These are phyloP conservation scores for Polietes domitor DNA, from an alignment of 2,888 invertebrate species.

Conservation along the genomic window DNA sequence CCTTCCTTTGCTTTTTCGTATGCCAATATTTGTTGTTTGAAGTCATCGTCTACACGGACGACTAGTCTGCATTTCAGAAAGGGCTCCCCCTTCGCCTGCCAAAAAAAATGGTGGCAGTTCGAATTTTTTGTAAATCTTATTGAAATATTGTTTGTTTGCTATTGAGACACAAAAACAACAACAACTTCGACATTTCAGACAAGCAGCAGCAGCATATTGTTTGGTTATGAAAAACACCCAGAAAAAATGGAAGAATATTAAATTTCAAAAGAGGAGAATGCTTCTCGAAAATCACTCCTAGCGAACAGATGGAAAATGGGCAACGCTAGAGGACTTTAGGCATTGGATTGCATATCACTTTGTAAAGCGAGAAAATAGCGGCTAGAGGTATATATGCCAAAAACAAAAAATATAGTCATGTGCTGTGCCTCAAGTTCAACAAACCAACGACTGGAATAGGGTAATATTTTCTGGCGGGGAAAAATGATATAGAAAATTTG, in stretches of 20 bases:
- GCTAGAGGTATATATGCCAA: too few species aligned
- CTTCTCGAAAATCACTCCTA: not conserved
- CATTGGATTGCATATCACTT: too few species aligned
- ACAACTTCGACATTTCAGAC: not conserved
- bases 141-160: conserved; percentile 30
- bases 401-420: too few species aligned
- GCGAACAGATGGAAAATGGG: not conserved
- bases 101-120: not conserved
- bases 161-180: conserved; percentile 7
- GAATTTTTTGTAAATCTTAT: conserved; percentile 23
- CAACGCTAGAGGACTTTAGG: not conserved
- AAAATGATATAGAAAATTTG: too few species aligned
- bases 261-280: not conserved
- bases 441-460: too few species aligned
- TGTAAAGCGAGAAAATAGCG: too few species aligned
- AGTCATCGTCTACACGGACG: not conserved
- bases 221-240: not conserved
- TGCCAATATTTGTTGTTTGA: conserved; percentile 29
- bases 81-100: not conserved
- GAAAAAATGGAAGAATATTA: not conserved
- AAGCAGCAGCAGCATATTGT: not conserved
- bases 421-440: too few species aligned
- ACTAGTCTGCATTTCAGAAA: not conserved
- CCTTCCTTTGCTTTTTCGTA: conserved; percentile 3
- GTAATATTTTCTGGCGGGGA: too few species aligned